Evolutionary conservation across 2,113 vertebrate species (phyloP).

Genomic region (Acanthisitta chloris): DNA sequence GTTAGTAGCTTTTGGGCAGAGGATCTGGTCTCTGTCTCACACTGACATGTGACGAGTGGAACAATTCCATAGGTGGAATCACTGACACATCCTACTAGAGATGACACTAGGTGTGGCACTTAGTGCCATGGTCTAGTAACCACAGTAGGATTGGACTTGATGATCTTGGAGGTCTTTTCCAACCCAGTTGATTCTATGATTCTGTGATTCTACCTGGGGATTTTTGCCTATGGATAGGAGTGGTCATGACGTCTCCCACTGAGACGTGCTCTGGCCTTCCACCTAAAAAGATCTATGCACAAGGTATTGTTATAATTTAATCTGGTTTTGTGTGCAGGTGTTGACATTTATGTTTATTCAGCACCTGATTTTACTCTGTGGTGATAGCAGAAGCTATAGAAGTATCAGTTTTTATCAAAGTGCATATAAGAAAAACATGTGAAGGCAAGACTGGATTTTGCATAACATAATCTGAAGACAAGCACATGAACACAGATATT

Average conservation of each 20-base stretch:
- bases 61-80: not conserved
- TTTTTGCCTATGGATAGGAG: not conserved
- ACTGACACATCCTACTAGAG: not conserved
- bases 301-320: not conserved
- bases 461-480: not conserved
- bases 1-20: not conserved
- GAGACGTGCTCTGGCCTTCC: not conserved
- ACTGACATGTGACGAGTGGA: not conserved
- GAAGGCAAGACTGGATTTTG: not conserved
- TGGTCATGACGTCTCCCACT: not conserved
- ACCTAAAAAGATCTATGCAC: not conserved
- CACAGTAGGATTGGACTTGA: too few relatives aligned
- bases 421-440: not conserved
- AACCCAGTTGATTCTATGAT: too few relatives aligned
- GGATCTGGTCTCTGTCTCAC: not conserved
- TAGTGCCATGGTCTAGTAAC: too few relatives aligned
- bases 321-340: not conserved
- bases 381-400: not conserved
- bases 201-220: too few relatives aligned
- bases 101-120: too few relatives aligned
- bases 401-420: not conserved
- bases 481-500: not conserved
- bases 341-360: not conserved
- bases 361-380: not conserved
- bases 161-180: too few relatives aligned